These are phyloP conservation scores for Lypha dubia DNA, from an alignment of 2,888 invertebrate genomes.

Conservation along the genomic window DNA sequence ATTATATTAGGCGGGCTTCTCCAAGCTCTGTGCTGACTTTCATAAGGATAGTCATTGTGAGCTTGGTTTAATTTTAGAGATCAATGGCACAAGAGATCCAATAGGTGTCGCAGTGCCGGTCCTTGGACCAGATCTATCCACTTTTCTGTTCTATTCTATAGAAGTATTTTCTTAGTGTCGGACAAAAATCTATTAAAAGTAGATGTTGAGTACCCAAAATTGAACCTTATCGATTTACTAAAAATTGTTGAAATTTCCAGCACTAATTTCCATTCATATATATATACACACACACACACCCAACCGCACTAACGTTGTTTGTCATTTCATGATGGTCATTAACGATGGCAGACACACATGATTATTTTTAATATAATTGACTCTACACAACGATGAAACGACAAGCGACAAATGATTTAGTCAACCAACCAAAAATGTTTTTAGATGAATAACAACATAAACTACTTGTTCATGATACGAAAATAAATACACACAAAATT, in stretches of 20 bases:
- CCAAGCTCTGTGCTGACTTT: too few species aligned
- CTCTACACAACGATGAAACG: slow-evolving; percentile 53
- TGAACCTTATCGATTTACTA: not conserved
- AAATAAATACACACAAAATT: slow-evolving; percentile 20
- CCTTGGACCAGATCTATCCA: too few species aligned
- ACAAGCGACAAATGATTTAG: slow-evolving; percentile 52
- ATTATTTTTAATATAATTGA: slow-evolving; percentile 45
- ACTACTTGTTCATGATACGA: slow-evolving; percentile 43
- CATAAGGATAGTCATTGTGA: too few species aligned
- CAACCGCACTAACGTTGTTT: not conserved
- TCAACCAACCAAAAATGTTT: slow-evolving; percentile 53
- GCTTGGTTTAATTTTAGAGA: too few species aligned
- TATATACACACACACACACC: not conserved
- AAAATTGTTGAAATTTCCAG: not conserved
- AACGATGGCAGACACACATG: slow-evolving; percentile 31
- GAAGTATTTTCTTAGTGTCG: too few species aligned
- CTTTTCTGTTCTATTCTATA: too few species aligned
- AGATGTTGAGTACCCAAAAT: too few species aligned
- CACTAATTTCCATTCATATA: not conserved
- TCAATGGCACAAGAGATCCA: too few species aligned
- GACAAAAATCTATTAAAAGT: too few species aligned
- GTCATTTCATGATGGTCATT: slow-evolving; percentile 55
- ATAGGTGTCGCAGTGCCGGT: too few species aligned
- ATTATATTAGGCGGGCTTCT: too few species aligned
- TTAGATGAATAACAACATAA: slow-evolving; percentile 27